These are phyloP conservation scores for Rallus crepitans DNA, from an alignment of 2,797 vertebrate species.

Conservation along the genomic window DNA sequence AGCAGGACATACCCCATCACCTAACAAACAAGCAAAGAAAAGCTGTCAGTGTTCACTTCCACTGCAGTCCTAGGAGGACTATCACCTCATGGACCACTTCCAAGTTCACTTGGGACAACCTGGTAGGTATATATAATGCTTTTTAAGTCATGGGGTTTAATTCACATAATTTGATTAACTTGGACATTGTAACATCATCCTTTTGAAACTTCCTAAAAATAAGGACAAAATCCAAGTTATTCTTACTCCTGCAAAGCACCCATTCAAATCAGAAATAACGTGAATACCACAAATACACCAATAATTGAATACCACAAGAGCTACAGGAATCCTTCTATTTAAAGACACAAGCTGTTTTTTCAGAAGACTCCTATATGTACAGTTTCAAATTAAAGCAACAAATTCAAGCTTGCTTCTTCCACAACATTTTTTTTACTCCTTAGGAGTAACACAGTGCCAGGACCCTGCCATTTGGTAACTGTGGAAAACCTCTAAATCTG, in stretches of 20 bases:
- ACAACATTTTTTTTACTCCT: background rate
- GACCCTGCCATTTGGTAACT: background rate
- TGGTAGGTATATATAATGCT: background rate
- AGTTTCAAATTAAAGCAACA: slow-evolving; percentile 16
- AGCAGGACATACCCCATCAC: background rate
- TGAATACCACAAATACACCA: no score
- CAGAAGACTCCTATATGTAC: background rate
- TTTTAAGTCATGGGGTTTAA: background rate
- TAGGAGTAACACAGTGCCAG: background rate
- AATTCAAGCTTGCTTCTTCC: background rate
- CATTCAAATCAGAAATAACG: background rate
- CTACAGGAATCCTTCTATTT: background rate
- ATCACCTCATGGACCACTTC: background rate
- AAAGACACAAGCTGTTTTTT: background rate
- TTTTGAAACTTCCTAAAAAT: background rate
- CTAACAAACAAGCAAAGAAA: background rate
- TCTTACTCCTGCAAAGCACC: background rate
- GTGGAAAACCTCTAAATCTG: background rate
- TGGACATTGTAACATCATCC: background rate
- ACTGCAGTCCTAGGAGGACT: background rate
- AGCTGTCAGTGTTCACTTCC: background rate
- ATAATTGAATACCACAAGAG: background rate
- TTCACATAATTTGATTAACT: background rate
- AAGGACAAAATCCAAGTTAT: background rate
- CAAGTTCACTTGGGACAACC: background rate